These are phyloP conservation scores for Flabesymbios commensalis DNA, from an alignment of 2,888 invertebrate genomes.

Conservation along the genomic window DNA sequence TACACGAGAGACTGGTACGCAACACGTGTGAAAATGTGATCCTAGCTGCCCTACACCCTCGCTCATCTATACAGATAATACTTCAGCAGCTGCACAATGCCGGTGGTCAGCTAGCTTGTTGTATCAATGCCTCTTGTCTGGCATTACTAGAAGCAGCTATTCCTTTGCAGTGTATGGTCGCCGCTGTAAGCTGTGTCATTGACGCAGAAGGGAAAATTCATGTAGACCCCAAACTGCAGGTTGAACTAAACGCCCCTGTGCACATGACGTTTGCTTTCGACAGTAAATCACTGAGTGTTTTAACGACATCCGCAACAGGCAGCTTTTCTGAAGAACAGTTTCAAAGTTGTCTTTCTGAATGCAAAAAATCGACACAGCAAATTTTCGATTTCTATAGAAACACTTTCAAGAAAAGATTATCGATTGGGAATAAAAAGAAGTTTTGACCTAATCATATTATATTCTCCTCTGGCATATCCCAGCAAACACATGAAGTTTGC, in stretches of 20 bases:
- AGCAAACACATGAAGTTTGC: too few species aligned
- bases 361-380: conserved; percentile 40
- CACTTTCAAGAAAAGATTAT: conserved; percentile 37
- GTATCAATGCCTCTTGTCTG: conserved; percentile 81
- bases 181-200: conserved; percentile 77
- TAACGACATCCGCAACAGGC: conserved; percentile 45
- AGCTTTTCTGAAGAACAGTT: conserved; percentile 45
- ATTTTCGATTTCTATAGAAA: conserved; percentile 51
- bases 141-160: conserved; percentile 82
- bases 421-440: too few species aligned
- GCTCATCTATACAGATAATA: conserved; percentile 77
- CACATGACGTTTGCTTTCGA: conserved; percentile 51
- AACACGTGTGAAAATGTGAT: conserved; percentile 79
- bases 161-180: conserved; percentile 81
- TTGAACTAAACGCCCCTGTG: conserved; percentile 57
- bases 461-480: too few species aligned
- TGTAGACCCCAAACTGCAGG: conserved; percentile 68
- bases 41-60: conserved; percentile 75
- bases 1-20: conserved; percentile 75
- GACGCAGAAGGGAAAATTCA: conserved; percentile 66
- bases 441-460: too few species aligned
- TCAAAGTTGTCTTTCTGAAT: conserved; percentile 39
- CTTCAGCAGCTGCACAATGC: conserved; percentile 84
- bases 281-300: conserved; percentile 43
- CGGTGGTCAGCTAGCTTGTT: conserved; percentile 71